phyloP scores from a whole-genome alignment of 2,888 invertebrate genomes.

The Notocelia uddmanniana region DNA sequence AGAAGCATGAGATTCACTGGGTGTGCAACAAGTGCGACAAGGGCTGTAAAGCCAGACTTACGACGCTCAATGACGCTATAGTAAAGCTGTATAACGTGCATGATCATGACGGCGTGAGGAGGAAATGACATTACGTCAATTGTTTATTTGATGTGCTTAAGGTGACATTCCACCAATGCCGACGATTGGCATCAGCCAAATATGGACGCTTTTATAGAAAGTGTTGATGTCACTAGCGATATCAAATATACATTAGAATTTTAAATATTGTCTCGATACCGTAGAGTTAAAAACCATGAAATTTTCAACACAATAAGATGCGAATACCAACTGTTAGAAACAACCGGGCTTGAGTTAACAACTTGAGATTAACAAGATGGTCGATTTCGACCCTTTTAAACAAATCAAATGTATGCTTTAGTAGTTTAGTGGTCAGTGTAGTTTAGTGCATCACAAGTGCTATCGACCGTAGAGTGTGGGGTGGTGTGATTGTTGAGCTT shows the following conservation, averaged over 20 bases:
- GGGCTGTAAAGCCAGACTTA: constrained; percentile 78
- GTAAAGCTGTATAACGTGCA: constrained; percentile 74
- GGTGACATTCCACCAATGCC: background rate
- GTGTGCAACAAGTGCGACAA: constrained; percentile 79
- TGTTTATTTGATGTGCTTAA: background rate
- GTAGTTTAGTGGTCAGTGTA: background rate
- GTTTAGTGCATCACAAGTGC: background rate
- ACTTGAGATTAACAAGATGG: background rate
- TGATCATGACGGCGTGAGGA: constrained; percentile 66
- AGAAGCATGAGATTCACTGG: constrained; percentile 76
- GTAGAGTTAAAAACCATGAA: too few relatives aligned
- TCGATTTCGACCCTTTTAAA: background rate
- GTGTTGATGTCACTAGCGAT: background rate
- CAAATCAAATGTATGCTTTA: background rate
- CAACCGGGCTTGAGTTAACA: background rate
- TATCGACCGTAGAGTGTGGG: background rate
- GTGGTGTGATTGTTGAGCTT: too few relatives aligned
- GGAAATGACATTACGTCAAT: constrained; percentile 52
- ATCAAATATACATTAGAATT: too few relatives aligned
- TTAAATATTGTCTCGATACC: too few relatives aligned
- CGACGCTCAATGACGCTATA: constrained; percentile 74
- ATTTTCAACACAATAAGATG: too few relatives aligned
- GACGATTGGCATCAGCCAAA: background rate
- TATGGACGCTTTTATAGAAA: background rate
- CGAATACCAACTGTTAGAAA: too few relatives aligned